Evolutionary conservation across 2,888 invertebrate species (phyloP), one percentile per base, ranked within the genome.

Genomic region (Chorisops tibialis): DNA sequence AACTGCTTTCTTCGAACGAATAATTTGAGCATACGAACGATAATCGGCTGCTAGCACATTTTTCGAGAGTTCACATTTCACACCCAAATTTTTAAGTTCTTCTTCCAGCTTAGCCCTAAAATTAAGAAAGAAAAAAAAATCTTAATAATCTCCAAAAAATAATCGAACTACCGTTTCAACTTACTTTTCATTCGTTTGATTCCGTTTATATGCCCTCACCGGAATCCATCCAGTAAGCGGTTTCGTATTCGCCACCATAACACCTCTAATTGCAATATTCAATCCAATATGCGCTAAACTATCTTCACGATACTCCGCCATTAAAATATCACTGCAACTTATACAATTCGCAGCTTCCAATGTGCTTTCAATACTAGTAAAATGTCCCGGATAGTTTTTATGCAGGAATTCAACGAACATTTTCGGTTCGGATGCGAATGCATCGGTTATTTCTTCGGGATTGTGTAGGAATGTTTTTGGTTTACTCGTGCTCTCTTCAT

Each of bases 301-400:
- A 58, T 73, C 70, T 16, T 76, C 79, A 68, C 81, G 84, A 84
- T 79, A 82, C 78, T 91, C 89, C 82, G 73, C 80, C 30, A 87
- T 78, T 71, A 93, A 80, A 41, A 80, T 79, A 70, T 92, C 91
- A 0, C 88, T 83, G 60, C 85, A 79, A 71, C 91, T 90, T 39
- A 94, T 76, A 60, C 84, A 82, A 56, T 87, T 82, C 0, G 85
- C 79, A 2, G 88, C 88, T 59, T 77, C 75, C 19, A 80, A 79
- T 1, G 82, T 79, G 68, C 87, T 83, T 37, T 86, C 83, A 18
- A 91, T 81, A 60, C 81, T 80, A 1, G 83, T 81, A 71, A 87
- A 88, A 71, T 91, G 91, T 4, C 84, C 81, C 21, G 88, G 73
- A 76, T 88, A 90, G 78, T 91, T 91, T 70, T 89, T 87, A 72